These are phyloP conservation scores for Idaea aversata DNA, from an alignment of 2,888 invertebrate species.

Conservation along the genomic window DNA sequence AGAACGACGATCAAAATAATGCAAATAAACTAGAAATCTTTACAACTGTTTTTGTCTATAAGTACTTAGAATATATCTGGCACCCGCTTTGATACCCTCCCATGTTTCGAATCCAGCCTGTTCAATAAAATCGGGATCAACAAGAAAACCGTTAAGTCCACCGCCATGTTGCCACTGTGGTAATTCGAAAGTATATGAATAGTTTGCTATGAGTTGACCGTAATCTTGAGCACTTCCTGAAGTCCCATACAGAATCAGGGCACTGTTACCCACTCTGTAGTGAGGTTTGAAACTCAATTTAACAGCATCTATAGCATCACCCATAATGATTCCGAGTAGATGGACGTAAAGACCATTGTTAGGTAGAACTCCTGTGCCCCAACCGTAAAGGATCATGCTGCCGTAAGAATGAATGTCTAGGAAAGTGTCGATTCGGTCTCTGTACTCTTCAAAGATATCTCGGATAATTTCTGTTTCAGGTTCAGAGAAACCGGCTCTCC, in stretches of 20 bases:
- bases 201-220: constrained; percentile 77
- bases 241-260: constrained; percentile 75
- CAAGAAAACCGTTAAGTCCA: constrained; percentile 71
- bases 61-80: constrained; percentile 41
- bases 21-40: too few relatives aligned
- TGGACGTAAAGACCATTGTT: constrained; percentile 68
- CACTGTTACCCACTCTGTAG: constrained; percentile 78
- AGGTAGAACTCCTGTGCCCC: constrained; percentile 80
- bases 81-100: constrained; percentile 77
- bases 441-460: constrained; percentile 75
- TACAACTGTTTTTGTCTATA: not conserved
- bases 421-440: constrained; percentile 80
- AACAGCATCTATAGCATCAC: constrained; percentile 54
- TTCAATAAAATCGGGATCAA: constrained; percentile 76
- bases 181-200: constrained; percentile 83
- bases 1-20: too few relatives aligned
- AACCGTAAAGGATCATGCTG: constrained; percentile 84
- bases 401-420: constrained; percentile 88
- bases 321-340: constrained; percentile 60
- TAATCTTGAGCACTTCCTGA: constrained; percentile 85
- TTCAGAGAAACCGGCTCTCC: constrained; percentile 83
- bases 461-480: constrained; percentile 81
- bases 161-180: constrained; percentile 43
- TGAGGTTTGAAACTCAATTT: constrained; percentile 54
- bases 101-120: constrained; percentile 82